Conservation (phyloP, 2,113 vertebrate genomes). For the Typhlomys cinereus region DNA sequence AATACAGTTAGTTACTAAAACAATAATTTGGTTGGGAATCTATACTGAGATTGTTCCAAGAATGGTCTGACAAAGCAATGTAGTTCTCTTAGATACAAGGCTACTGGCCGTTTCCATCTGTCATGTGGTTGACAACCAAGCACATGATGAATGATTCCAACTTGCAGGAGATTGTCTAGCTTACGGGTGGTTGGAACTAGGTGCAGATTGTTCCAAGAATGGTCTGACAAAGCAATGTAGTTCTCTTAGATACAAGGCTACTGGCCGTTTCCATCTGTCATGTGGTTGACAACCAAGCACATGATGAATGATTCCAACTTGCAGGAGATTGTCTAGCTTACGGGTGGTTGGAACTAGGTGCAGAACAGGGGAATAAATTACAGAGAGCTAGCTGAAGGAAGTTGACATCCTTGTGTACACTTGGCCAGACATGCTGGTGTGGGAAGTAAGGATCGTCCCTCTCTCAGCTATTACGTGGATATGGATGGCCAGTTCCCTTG, state of each 20-base stretch:
- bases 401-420: no score
- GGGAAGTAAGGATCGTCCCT: no score
- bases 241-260: not conserved
- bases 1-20: not conserved
- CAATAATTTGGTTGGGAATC: not conserved
- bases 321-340: no score
- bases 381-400: no score
- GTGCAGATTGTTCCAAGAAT: not conserved
- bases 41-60: not conserved
- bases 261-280: constrained; percentile 33
- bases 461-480: no score
- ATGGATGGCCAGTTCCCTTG: no score
- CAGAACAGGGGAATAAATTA: no score
- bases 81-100: not conserved
- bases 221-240: not conserved
- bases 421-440: no score
- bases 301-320: constrained; percentile 24
- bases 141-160: not conserved
- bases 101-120: constrained; percentile 30
- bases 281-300: not conserved
- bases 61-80: not conserved
- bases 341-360: no score
- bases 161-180: no score
- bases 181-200: no score
- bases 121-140: not conserved